Conservation (phyloP, 2,113 vertebrate species). For the Illadopsis cleaveri region DNA sequence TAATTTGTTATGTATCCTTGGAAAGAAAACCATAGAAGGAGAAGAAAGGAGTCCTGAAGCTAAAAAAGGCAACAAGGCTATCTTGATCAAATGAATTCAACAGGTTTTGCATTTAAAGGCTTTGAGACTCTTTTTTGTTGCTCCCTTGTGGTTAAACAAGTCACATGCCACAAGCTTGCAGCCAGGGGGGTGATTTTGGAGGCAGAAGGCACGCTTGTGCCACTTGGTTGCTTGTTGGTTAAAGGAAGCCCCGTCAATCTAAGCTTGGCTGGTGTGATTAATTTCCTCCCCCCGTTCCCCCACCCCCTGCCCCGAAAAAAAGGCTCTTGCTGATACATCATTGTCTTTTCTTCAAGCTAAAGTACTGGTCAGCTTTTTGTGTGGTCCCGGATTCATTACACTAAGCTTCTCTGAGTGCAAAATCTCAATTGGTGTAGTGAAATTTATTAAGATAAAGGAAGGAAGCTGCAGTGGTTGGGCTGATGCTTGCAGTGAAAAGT, state of each 20-base stretch:
- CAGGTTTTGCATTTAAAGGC: neutral
- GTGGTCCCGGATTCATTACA: neutral
- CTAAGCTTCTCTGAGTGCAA: neutral
- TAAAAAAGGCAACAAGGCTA: neutral
- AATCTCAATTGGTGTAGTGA: neutral
- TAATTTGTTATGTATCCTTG: neutral
- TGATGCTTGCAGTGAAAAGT: neutral
- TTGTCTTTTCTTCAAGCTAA: neutral
- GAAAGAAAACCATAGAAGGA: neutral
- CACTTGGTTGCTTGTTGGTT: neutral
- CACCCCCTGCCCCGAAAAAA: neutral
- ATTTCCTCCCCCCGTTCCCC: neutral
- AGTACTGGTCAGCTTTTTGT: neutral
- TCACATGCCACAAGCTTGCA: neutral
- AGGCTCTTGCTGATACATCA: neutral
- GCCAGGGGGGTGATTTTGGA: fast-evolving
- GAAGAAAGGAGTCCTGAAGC: neutral
- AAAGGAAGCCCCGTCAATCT: neutral
- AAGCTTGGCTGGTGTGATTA: neutral
- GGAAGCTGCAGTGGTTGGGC: neutral
- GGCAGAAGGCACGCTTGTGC: fast-evolving
- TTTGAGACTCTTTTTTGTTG: neutral
- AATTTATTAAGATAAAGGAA: neutral
- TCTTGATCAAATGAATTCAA: neutral
- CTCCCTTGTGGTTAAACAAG: neutral